Conservation (phyloP, 2,797 vertebrate genomes). For the Argya squamiceps region DNA sequence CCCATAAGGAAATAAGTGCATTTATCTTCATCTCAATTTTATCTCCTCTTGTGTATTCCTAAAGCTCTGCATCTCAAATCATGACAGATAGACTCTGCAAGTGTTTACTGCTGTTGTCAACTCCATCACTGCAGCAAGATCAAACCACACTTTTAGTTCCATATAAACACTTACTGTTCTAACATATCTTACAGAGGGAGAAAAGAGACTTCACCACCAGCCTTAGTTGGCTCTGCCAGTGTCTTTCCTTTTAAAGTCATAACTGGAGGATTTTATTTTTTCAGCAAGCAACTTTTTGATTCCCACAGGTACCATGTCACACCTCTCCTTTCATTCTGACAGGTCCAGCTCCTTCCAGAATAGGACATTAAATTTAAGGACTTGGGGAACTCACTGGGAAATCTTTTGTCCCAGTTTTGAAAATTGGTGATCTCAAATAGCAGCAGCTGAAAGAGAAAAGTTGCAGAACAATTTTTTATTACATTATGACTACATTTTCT, state of each 20-base stretch:
- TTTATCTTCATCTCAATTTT: constrained; percentile 17
- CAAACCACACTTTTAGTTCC: background rate
- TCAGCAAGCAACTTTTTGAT: background rate
- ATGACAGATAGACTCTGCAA: background rate
- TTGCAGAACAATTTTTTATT: background rate
- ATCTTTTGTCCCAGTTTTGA: background rate
- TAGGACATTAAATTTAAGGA: background rate
- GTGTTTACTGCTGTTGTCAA: background rate
- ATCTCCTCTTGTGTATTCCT: background rate
- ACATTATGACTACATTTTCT: background rate
- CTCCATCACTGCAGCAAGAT: background rate
- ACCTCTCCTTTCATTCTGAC: background rate
- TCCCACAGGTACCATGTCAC: background rate
- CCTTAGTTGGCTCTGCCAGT: background rate
- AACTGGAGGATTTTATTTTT: background rate
- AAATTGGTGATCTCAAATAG: background rate
- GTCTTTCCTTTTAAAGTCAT: background rate
- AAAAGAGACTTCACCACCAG: background rate
- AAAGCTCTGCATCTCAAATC: background rate
- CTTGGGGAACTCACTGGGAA: background rate
- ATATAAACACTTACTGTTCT: background rate
- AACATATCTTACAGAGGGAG: background rate
- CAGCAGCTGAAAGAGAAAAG: background rate
- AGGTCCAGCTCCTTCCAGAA: background rate
- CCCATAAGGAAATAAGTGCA: background rate